phyloP scores from a whole-genome alignment of 2,888 invertebrate species.

The Drosophila aldrichi region DNA sequence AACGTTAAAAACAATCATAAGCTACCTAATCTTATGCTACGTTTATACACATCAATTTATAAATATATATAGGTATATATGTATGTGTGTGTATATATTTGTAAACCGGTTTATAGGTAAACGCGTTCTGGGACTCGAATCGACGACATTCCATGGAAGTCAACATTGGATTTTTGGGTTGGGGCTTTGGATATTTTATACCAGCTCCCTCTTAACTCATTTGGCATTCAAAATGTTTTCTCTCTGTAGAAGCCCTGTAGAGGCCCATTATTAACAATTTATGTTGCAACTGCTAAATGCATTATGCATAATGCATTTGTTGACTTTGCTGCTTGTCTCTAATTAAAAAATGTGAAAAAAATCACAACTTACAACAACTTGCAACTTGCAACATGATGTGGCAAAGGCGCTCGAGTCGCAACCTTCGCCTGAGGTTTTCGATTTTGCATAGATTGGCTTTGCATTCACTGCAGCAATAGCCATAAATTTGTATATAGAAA shows the following conservation, averaged over 20 bases:
- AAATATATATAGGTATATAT: not conserved
- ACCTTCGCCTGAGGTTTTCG: constrained; percentile 58
- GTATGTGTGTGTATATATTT: not conserved
- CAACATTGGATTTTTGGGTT: constrained; percentile 34
- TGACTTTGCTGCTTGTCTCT: constrained; percentile 16
- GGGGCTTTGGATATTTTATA: constrained; percentile 18
- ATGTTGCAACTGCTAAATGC: constrained; percentile 53
- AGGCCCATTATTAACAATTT: constrained; percentile 64
- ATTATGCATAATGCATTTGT: constrained; percentile 60
- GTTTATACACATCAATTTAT: constrained; percentile 2
- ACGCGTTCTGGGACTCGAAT: constrained; percentile 53
- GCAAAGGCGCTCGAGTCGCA: constrained; percentile 30
- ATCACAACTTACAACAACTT: no score
- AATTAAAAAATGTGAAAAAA: constrained; percentile 33
- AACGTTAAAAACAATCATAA: constrained; percentile 30
- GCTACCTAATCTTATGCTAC: constrained; percentile 46
- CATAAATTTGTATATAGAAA: not conserved
- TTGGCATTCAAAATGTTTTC: constrained; percentile 72
- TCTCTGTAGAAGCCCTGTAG: constrained; percentile 24
- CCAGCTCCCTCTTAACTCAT: constrained; percentile 46
- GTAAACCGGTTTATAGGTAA: constrained; percentile 55
- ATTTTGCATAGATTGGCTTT: constrained; percentile 44
- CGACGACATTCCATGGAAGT: constrained; percentile 61
- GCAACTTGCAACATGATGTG: constrained; percentile 28
- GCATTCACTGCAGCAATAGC: constrained; percentile 5